These are phyloP conservation scores for Geopemphigus sp. DNA, from an alignment of 1,140 invertebrate species.

Conservation along the genomic window DNA sequence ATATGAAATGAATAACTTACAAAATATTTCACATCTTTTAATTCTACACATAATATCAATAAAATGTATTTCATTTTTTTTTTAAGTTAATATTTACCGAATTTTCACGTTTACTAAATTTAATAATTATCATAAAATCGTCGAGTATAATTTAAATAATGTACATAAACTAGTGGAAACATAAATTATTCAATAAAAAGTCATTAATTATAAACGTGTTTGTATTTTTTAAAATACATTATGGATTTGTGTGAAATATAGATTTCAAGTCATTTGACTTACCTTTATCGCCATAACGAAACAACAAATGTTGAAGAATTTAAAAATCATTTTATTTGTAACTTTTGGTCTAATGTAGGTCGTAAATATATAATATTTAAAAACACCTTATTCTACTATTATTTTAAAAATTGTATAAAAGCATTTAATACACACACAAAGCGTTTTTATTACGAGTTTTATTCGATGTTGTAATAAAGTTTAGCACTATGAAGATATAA, in stretches of 20 bases:
- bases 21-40: not conserved
- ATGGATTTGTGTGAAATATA: too few species aligned
- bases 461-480: not conserved
- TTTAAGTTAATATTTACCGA: not conserved
- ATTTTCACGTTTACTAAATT: not conserved
- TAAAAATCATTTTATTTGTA: constrained; percentile 29
- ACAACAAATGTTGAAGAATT: constrained; percentile 11
- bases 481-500: not conserved
- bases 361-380: not conserved
- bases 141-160: not conserved
- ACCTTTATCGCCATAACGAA: constrained; percentile 9
- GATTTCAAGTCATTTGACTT: not conserved
- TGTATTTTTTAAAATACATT: not conserved
- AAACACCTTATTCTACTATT: not conserved
- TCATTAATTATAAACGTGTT: not conserved
- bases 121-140: not conserved
- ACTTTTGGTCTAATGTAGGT: not conserved
- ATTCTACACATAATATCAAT: too few species aligned
- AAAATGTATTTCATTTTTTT: too few species aligned
- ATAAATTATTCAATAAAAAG: not conserved
- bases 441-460: not conserved
- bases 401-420: not conserved
- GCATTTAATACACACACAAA: not conserved
- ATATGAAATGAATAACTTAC: not conserved
- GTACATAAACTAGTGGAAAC: not conserved